Evolutionary conservation across 2,888 invertebrate species (phyloP), one percentile per base, ranked within the genome.

Genomic region (Patella pellucida): DNA sequence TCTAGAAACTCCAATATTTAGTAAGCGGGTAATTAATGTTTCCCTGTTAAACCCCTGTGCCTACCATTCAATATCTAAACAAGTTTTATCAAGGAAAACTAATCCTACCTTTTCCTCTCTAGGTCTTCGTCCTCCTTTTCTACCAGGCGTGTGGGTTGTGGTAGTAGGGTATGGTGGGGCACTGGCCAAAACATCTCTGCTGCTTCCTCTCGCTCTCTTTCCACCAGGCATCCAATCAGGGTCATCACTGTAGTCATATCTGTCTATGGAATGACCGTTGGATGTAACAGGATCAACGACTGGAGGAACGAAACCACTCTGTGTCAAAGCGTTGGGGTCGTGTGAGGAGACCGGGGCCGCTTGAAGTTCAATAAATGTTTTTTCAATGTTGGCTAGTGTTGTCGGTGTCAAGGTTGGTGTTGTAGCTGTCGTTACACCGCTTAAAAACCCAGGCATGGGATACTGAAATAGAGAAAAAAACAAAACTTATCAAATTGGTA

Each of bases 361-460:
- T 92, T 95, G 95, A 89, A 96, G 92, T 92, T 97, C 96, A 89
- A 95, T 94, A 92, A 97, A 96, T 1, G 96, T 95, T 89, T 97
- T 96, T 92, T 97, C 97, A 92, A 97, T 96, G 92, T 94, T 92
- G 88, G 96, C 94, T 90, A 97, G 92, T 86, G 97, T 97, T 70
- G 97, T 97, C 81, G 97, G 97, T 84, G 98, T 98, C 87, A 98
- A 93, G 89, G 96, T 97, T 83, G 97, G 95, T 89, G 97, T 97
- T 82, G 97, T 97, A 91, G 95, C 94, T 78, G 97, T 97, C 74
- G 96, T 96, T 88, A 97, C 96, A 89, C 96, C 96, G 76, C 80
- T 84, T 54, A 85, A 82, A 74, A 84, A 87, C 50, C 81, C 80
- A 19, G 88, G 86, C 68, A 85, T 77, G 12, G 85, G 81, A 79